phyloP scores from a whole-genome alignment of 2,888 invertebrate species.

The Ornithoptera priamus region DNA sequence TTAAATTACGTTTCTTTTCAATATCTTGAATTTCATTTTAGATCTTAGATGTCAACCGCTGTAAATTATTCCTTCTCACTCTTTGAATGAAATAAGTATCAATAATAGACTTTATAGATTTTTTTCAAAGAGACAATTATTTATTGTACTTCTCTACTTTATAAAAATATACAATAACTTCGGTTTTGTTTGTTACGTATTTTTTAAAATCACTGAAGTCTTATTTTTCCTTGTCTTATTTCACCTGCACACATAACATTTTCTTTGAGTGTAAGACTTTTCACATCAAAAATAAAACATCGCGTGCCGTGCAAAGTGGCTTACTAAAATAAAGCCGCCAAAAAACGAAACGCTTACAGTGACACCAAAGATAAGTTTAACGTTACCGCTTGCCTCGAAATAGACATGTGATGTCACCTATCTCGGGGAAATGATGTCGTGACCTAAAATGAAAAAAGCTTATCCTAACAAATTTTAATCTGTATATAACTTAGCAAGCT shows the following conservation, averaged over 20 bases:
- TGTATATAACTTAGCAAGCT: too few relatives aligned
- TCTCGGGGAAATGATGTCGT: not conserved
- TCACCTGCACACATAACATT: not conserved
- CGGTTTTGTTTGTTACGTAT: too few relatives aligned
- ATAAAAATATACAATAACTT: too few relatives aligned
- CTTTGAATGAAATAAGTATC: too few relatives aligned
- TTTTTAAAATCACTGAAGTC: too few relatives aligned
- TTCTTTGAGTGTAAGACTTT: not conserved
- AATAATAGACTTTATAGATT: too few relatives aligned
- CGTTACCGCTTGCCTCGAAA: not conserved
- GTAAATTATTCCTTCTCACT: too few relatives aligned
- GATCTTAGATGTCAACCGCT: too few relatives aligned
- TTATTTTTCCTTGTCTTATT: too few relatives aligned
- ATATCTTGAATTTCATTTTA: too few relatives aligned
- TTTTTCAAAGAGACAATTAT: too few relatives aligned
- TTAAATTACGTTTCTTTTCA: not conserved
- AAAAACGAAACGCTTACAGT: slow-evolving; percentile 1
- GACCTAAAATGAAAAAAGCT: not conserved
- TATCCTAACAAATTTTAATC: not conserved
- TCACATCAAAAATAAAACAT: not conserved
- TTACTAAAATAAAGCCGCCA: slow-evolving; percentile 1
- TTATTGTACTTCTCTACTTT: too few relatives aligned
- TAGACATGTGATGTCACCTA: not conserved
- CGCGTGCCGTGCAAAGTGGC: not conserved
- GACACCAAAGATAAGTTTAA: not conserved